These are phyloP conservation scores for Chrysolina oricalcia DNA, from an alignment of 2,888 invertebrate genomes.

Conservation along the genomic window DNA sequence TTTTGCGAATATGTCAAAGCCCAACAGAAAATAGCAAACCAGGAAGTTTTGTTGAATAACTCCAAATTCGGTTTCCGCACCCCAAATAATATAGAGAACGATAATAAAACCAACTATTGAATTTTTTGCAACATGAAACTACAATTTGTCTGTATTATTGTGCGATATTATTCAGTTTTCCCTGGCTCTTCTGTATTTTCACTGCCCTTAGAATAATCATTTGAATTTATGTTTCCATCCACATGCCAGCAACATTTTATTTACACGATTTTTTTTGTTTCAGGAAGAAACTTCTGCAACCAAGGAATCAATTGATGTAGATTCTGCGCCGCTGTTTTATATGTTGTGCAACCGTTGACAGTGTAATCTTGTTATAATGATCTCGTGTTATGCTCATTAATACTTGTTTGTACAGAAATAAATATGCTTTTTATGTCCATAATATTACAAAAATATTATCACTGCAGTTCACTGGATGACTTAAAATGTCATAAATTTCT, in stretches of 20 bases:
- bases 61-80: too few species aligned
- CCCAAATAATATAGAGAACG: too few species aligned
- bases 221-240: too few species aligned
- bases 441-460: constrained; percentile 51
- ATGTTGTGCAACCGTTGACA: constrained; percentile 64
- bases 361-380: constrained; percentile 70
- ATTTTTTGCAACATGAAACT: too few species aligned
- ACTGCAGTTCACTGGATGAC: constrained; percentile 34
- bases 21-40: too few species aligned
- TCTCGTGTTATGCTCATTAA: constrained; percentile 71
- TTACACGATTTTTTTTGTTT: constrained; percentile 56
- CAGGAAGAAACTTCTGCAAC: constrained; percentile 59
- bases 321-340: constrained; percentile 62
- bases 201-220: too few species aligned
- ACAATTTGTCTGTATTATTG: too few species aligned
- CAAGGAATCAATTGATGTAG: constrained; percentile 55
- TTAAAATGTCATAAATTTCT: constrained; percentile 22
- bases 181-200: too few species aligned
- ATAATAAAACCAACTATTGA: too few species aligned
- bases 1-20: too few species aligned
- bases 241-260: constrained; percentile 20
- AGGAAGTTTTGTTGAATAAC: too few species aligned
- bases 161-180: too few species aligned
- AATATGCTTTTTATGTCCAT: constrained; percentile 64
- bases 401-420: constrained; percentile 70